Evolutionary conservation across 2,888 invertebrate species (phyloP).

Genomic region (Cyclophora punctaria): DNA sequence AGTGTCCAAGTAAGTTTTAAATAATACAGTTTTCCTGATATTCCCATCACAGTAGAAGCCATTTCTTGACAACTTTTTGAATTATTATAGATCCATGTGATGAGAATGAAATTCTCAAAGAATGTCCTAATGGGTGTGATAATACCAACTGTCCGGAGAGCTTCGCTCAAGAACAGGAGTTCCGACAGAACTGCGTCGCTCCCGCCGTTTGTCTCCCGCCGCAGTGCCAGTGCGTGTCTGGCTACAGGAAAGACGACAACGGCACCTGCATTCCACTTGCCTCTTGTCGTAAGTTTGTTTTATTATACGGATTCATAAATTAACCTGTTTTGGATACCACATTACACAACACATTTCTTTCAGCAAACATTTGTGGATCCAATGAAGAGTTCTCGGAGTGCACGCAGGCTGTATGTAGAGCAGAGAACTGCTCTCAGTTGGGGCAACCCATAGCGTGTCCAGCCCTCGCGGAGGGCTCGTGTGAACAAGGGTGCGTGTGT

Average conservation of each 20-base stretch:
- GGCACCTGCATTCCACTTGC: slow-evolving; percentile 36
- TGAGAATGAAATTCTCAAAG: neutral
- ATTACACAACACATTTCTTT: too few species aligned
- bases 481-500: slow-evolving; percentile 13
- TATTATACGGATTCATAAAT: too few species aligned
- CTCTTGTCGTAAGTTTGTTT: slow-evolving; percentile 28
- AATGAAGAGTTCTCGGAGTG: slow-evolving; percentile 21
- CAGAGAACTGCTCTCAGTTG: slow-evolving; percentile 15
- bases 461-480: neutral
- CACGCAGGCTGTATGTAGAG: slow-evolving; percentile 15
- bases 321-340: too few species aligned
- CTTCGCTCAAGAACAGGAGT: too few species aligned
- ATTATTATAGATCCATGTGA: neutral
- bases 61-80: too few species aligned
- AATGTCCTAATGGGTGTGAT: neutral
- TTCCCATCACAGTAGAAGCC: too few species aligned
- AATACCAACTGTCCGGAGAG: too few species aligned
- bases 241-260: slow-evolving; percentile 28
- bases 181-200: too few species aligned
- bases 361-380: slow-evolving; percentile 15
- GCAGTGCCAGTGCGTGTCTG: slow-evolving; percentile 30
- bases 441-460: slow-evolving; percentile 8
- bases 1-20: neutral
- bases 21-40: too few species aligned
- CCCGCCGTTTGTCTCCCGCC: slow-evolving; percentile 13